Evolutionary conservation across 2,113 vertebrate species (phyloP).

Genomic region (Psammodynastes pulverulentus): DNA sequence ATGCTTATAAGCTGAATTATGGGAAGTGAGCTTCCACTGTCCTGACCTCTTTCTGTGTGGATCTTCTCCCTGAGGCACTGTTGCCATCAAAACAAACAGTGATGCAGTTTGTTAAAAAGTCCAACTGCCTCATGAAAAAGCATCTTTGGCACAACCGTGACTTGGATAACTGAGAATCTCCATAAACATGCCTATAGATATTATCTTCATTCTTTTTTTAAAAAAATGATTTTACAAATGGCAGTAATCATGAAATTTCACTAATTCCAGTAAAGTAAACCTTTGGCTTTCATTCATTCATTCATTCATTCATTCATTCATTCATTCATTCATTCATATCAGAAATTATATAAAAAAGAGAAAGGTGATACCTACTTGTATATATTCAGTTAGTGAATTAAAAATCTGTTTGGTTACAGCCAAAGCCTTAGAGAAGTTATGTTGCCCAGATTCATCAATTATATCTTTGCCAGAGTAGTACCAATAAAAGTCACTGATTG

Average conservation of each 20-base stretch:
- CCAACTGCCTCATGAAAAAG: no score
- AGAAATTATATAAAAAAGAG: neutral
- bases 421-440: conserved; percentile 95
- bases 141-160: no score
- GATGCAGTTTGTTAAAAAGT: no score
- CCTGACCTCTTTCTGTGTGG: no score
- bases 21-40: no score
- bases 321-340: neutral
- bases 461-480: conserved; percentile 97
- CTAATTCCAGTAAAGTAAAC: neutral
- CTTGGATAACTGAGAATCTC: no score
- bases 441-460: conserved; percentile 94
- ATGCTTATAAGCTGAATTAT: no score
- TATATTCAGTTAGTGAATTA: conserved; percentile 98
- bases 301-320: neutral
- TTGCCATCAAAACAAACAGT: no score
- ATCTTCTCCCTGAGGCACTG: no score
- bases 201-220: neutral
- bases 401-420: conserved; percentile 97
- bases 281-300: no score
- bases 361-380: conserved; percentile 80
- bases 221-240: neutral
- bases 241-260: neutral
- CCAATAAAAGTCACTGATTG: conserved; percentile 99
- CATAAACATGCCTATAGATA: neutral